phyloP scores from a whole-genome alignment of 2,888 invertebrate genomes.

The Hetaerina titia region DNA sequence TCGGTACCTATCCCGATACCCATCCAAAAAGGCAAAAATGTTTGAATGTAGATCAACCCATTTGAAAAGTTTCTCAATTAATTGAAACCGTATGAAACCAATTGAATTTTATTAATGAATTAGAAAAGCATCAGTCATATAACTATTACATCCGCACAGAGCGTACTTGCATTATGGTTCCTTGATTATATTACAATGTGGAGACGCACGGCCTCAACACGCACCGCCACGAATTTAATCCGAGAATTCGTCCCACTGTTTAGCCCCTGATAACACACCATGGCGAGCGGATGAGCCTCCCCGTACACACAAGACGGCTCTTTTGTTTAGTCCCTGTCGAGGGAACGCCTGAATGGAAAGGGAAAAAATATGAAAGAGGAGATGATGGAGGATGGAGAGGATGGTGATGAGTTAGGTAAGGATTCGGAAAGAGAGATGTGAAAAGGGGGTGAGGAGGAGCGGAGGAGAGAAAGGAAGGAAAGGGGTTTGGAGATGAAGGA shows the following conservation, averaged over 20 bases:
- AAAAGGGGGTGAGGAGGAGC: background rate
- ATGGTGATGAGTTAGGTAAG: background rate
- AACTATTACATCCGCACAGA: background rate
- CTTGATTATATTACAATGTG: background rate
- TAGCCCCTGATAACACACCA: background rate
- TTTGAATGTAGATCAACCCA: background rate
- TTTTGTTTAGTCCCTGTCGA: background rate
- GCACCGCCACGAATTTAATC: background rate
- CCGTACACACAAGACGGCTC: background rate
- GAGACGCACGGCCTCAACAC: background rate
- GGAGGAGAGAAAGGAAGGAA: background rate
- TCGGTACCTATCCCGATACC: too few relatives aligned
- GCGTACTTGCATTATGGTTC: background rate
- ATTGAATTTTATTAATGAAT: background rate
- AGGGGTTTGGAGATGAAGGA: background rate
- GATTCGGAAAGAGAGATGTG: background rate
- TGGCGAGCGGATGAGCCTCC: background rate
- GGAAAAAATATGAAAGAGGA: background rate
- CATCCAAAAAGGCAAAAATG: background rate
- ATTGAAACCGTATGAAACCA: background rate
- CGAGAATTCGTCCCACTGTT: constrained; percentile 7
- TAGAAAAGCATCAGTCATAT: background rate
- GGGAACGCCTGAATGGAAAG: background rate
- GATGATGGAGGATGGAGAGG: background rate
- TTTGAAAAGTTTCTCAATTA: background rate